phyloP scores from a whole-genome alignment of 2,797 vertebrate species.

The Diglossa cyanea region DNA sequence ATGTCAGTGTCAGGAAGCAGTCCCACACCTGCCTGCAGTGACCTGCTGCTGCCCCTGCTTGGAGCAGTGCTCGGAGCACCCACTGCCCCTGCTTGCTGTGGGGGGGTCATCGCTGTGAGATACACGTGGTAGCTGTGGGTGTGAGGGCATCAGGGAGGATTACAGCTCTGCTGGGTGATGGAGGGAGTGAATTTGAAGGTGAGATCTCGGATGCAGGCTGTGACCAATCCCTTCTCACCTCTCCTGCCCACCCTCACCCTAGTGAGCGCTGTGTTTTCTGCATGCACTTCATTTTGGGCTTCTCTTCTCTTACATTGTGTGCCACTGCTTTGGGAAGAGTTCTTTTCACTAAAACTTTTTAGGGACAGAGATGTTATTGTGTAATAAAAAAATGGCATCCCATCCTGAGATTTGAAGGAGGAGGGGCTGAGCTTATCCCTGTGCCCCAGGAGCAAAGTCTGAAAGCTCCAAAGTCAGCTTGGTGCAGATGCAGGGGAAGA shows the following conservation, averaged over 20 bases:
- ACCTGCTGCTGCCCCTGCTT: neutral
- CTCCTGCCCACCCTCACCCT: fast-evolving
- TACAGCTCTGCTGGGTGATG: neutral
- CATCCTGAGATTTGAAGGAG: neutral
- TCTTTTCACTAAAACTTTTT: neutral
- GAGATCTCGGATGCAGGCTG: neutral
- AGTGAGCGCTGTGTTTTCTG: fast-evolving
- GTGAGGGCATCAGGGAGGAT: neutral
- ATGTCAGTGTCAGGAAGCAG: neutral
- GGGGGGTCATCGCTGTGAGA: neutral
- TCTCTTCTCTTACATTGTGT: fast-evolving
- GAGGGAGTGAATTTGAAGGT: neutral
- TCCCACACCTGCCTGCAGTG: neutral
- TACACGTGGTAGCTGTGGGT: neutral
- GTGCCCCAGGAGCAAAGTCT: neutral
- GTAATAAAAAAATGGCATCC: neutral
- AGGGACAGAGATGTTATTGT: no score
- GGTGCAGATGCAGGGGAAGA: neutral
- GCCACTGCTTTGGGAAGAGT: neutral
- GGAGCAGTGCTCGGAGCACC: fast-evolving
- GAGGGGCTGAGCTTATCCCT: neutral
- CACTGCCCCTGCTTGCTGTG: fast-evolving
- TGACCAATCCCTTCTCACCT: neutral
- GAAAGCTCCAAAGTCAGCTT: neutral
- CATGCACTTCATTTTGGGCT: fast-evolving